Base-by-base conservation (phyloP, 2,888 invertebrate species). In the Bellardia pandia region DNA sequence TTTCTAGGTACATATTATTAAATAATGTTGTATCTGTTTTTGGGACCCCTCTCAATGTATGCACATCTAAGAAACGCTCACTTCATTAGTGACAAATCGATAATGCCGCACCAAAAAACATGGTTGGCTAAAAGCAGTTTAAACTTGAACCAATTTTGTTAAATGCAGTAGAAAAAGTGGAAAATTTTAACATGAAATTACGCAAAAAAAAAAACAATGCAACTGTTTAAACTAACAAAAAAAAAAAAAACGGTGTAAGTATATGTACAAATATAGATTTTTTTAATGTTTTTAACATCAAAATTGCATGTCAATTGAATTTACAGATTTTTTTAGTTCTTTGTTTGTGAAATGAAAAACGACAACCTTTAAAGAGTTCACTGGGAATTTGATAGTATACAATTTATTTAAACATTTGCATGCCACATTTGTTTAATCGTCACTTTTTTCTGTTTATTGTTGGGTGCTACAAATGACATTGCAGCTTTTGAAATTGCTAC, bases 61-160 rank as follows among this genome's bases (percentile, higher is more conserved):
- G 4, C 4, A 13, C 53, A 16, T 16, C n/a, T n/a, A n/a, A 53
- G 0, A 45, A 45, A 13, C 23, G 16, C 23, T 56, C 9, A 56
- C 23, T 23, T 8, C 23, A 56, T 30, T 71, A 23, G 40, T 30
- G 56, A 58, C 48, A 81, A 74, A 81, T 81, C 80, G 37, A 81
- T 80, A 80, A 56, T 42, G n/a, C 23, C 11, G 68, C 58, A 69
- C 33, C 48, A 48, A 68, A 33, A 53, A 71, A 66, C 23, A 45
- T 4, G 6, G 45, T 45, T 40, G 71, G 11, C 45, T 23, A 37
- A 75, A 82, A 58, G 9, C 60, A 51, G 30, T 62, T 78, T 84
- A 71, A 71, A 77, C 71, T 77, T 72, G 77, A 84, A 84, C 71
- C 72, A 56, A 71, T 66, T 78, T 72, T 30, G 11, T 51, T 48